Evolutionary conservation across 53 echinoderm and acorn worm genomes (phyloP).

Genomic region (Hippasteria phrygiana): DNA sequence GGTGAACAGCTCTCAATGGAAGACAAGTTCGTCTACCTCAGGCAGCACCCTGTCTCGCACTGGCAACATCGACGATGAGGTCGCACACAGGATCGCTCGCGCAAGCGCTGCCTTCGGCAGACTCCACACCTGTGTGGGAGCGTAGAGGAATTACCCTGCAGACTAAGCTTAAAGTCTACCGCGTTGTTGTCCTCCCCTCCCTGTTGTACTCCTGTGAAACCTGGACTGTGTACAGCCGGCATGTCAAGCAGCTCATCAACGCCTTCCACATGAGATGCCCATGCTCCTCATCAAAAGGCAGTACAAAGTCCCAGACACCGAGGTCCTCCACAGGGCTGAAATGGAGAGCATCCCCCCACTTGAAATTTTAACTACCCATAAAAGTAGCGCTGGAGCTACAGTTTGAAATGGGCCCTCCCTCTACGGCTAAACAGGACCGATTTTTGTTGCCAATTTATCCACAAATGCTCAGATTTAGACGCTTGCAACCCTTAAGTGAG

Average conservation of each 20-base stretch:
- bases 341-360: not conserved
- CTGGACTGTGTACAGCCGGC: conserved; percentile 28
- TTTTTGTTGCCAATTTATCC: no score
- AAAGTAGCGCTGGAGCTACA: no score
- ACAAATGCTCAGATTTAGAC: no score
- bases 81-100: conserved; percentile 18
- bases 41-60: conserved; percentile 57
- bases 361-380: no score
- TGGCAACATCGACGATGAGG: conserved; percentile 30
- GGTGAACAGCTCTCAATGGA: not conserved
- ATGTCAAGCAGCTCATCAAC: conserved; percentile 6
- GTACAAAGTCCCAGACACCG: conserved; percentile 15
- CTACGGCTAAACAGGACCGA: no score
- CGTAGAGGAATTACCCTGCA: conserved; percentile 23
- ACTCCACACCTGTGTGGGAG: conserved; percentile 30
- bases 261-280: conserved; percentile 25
- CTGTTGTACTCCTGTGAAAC: conserved; percentile 24
- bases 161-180: conserved; percentile 26
- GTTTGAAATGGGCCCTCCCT: no score
- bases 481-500: no score
- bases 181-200: not conserved
- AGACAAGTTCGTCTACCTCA: conserved; percentile 21
- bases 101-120: conserved; percentile 48
- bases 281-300: conserved; percentile 17
- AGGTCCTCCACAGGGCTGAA: conserved; percentile 10